These are phyloP conservation scores for Xanthorhoe designata DNA, from an alignment of 2,888 invertebrate species.

Conservation along the genomic window DNA sequence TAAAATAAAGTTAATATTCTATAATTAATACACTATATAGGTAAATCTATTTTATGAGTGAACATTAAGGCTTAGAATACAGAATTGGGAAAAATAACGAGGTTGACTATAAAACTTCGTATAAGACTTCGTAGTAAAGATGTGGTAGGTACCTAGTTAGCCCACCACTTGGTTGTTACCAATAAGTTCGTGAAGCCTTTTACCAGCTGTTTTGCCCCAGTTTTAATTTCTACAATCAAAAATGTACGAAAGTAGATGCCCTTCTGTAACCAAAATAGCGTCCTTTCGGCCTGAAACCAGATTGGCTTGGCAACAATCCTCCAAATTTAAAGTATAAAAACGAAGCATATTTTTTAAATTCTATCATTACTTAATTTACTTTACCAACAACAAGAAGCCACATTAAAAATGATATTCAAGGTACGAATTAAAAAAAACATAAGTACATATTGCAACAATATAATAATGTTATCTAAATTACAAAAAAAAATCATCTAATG, in stretches of 20 bases:
- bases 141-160: not conserved
- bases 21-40: too few relatives aligned
- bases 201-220: constrained; percentile 20
- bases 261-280: constrained; percentile 46
- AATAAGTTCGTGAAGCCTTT: not conserved
- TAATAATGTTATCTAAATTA: too few relatives aligned
- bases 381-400: constrained; percentile 1
- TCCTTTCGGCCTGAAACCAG: constrained; percentile 44
- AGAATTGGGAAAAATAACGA: too few relatives aligned
- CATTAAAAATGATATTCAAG: constrained; percentile 17
- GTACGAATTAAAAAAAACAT: too few relatives aligned
- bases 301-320: constrained; percentile 39
- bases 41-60: too few relatives aligned
- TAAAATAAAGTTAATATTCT: too few relatives aligned
- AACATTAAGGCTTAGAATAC: too few relatives aligned
- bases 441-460: too few relatives aligned
- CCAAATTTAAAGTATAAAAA: constrained; percentile 52
- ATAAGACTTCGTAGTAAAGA: too few relatives aligned
- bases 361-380: constrained; percentile 40
- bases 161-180: not conserved
- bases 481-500: too few relatives aligned
- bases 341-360: constrained; percentile 36
- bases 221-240: constrained; percentile 42
- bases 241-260: constrained; percentile 51
- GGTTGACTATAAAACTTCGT: too few relatives aligned